phyloP scores from a whole-genome alignment of 2,888 invertebrate species.

The Leptinotarsa tumamoca region DNA sequence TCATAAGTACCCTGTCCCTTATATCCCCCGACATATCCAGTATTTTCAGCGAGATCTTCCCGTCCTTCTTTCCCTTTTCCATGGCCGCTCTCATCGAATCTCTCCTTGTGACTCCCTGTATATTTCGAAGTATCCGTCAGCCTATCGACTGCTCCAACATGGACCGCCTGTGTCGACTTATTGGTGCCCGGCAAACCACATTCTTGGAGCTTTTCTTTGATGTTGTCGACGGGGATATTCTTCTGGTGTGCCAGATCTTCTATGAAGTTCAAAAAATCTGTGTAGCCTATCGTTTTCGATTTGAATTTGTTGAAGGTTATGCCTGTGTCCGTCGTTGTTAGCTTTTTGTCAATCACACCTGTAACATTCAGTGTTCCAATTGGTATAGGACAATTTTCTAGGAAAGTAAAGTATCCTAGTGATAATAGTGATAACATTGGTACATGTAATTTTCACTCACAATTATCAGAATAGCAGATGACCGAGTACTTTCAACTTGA shows the following conservation, averaged over 20 bases:
- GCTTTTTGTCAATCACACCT: slow-evolving; percentile 77
- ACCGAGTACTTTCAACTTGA: too few species aligned
- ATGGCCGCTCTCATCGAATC: slow-evolving; percentile 85
- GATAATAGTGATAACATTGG: too few species aligned
- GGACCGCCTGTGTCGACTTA: slow-evolving; percentile 62
- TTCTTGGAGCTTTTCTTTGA: slow-evolving; percentile 80
- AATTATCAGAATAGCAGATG: too few species aligned
- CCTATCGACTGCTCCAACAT: slow-evolving; percentile 75
- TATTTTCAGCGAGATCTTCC: slow-evolving; percentile 78
- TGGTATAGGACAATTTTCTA: too few species aligned
- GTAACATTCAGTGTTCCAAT: neutral
- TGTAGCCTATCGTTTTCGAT: slow-evolving; percentile 56
- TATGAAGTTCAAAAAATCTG: slow-evolving; percentile 72
- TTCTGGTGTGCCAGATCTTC: slow-evolving; percentile 85
- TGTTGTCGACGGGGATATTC: slow-evolving; percentile 78
- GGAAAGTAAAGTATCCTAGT: too few species aligned
- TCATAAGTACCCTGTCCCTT: slow-evolving; percentile 83
- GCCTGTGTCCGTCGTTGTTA: slow-evolving; percentile 89
- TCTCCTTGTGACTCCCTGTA: slow-evolving; percentile 86
- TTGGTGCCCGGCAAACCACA: slow-evolving; percentile 73
- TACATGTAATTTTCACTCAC: too few species aligned
- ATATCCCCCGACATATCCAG: slow-evolving; percentile 86
- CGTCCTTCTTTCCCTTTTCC: slow-evolving; percentile 89
- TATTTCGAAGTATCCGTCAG: slow-evolving; percentile 87
- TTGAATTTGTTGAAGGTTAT: slow-evolving; percentile 91